Evolutionary conservation across 2,888 invertebrate genomes (phyloP).

Genomic region (Spodoptera exigua): DNA sequence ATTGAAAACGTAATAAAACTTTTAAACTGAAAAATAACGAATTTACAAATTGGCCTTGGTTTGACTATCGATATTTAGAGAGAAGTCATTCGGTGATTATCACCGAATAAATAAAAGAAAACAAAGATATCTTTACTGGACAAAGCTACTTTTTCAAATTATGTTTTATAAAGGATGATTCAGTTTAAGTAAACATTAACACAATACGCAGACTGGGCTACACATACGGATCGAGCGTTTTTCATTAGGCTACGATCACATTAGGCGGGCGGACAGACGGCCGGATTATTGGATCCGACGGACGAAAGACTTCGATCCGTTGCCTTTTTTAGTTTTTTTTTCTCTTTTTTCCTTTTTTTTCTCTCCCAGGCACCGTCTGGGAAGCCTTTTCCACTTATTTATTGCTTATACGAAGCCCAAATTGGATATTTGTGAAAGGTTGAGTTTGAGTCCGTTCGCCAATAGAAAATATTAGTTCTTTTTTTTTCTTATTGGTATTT

Average conservation of each 20-base stretch:
- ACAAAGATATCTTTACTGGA: too few species aligned
- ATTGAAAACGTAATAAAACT: too few species aligned
- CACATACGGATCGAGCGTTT: constrained; percentile 74
- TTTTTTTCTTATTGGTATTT: constrained; percentile 51
- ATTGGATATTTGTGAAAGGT: constrained; percentile 88
- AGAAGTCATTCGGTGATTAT: too few species aligned
- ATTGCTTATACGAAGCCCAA: constrained; percentile 88
- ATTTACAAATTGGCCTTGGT: too few species aligned
- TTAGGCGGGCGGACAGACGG: constrained; percentile 88
- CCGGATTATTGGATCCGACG: constrained; percentile 89
- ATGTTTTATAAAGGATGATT: too few species aligned
- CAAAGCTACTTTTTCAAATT: too few species aligned
- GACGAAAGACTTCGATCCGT: constrained; percentile 88
- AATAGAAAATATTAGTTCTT: constrained; percentile 77
- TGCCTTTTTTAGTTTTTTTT: constrained; percentile 80
- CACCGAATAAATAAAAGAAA: too few species aligned
- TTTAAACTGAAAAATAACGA: too few species aligned
- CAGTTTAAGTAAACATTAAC: too few species aligned
- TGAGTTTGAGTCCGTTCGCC: constrained; percentile 65
- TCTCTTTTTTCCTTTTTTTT: constrained; percentile 60
- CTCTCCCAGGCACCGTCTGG: constrained; percentile 81
- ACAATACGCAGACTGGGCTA: constrained; percentile 58
- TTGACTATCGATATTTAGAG: too few species aligned
- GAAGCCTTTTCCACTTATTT: constrained; percentile 89
- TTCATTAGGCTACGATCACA: constrained; percentile 89